phyloP scores from a whole-genome alignment of 2,888 invertebrate species.

The Stenichneumon culpator region DNA sequence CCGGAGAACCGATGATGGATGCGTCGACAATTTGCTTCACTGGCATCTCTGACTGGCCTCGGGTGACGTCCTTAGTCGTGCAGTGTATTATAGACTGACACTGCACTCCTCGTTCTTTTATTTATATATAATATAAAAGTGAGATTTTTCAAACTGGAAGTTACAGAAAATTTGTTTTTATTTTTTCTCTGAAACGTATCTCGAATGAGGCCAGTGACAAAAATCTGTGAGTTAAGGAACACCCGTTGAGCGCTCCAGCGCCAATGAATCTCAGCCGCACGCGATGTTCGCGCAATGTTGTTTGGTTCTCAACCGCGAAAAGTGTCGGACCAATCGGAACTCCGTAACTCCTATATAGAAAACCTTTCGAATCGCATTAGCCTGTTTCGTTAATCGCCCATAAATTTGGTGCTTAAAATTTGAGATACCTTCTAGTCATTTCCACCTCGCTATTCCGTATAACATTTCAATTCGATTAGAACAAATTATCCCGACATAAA shows the following conservation, averaged over 20 bases:
- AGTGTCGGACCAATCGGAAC: not conserved
- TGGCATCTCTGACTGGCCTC: conserved; percentile 38
- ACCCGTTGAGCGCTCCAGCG: not conserved
- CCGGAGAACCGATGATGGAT: conserved; percentile 60
- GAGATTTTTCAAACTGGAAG: no score
- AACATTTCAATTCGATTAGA: not conserved
- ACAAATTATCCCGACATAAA: not conserved
- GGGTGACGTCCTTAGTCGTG: conserved; percentile 36
- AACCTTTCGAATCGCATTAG: not conserved
- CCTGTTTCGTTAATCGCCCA: not conserved
- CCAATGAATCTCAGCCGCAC: no score
- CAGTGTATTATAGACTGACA: conserved; percentile 48
- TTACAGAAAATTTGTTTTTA: no score
- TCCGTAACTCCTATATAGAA: not conserved
- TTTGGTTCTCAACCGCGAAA: not conserved
- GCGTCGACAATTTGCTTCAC: conserved; percentile 65
- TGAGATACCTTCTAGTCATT: not conserved
- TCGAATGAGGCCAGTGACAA: no score
- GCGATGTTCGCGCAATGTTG: no score
- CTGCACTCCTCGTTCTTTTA: conserved; percentile 12
- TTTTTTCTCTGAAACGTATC: no score
- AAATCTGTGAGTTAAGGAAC: no score
- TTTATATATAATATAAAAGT: no score
- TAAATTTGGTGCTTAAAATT: not conserved
- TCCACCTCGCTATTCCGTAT: not conserved